Percentiles rank a stretch among this genome's conserved stretches.
These are phyloP conservation scores for Drosophila prostipennis DNA, from an alignment of 2,888 invertebrate genomes.

Conservation along the genomic window DNA sequence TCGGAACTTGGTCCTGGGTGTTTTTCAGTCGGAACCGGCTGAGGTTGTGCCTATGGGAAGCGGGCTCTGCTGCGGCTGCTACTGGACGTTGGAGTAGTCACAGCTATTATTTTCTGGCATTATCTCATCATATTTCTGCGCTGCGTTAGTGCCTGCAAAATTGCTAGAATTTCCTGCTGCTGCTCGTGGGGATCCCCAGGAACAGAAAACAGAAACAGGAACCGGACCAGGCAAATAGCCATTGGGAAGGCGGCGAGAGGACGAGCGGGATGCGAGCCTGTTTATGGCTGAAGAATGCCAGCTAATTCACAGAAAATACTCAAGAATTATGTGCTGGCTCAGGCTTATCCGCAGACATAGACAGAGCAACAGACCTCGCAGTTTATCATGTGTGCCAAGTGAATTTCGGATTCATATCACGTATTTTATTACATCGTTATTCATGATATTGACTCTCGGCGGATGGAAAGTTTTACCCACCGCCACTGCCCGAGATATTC, in stretches of 20 bases:
- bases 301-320: slow-evolving; percentile 67
- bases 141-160: slow-evolving; percentile 30
- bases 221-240: slow-evolving; percentile 56
- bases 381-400: slow-evolving; percentile 67
- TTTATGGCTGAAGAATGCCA: slow-evolving; percentile 45
- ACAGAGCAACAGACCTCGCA: slow-evolving; percentile 38
- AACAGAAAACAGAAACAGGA: slow-evolving; percentile 25
- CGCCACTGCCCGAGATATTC: slow-evolving; percentile 61
- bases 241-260: slow-evolving; percentile 5
- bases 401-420: slow-evolving; percentile 72
- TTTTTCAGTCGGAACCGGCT: slow-evolving; percentile 27
- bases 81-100: slow-evolving; percentile 36
- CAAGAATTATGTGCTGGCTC: slow-evolving; percentile 43
- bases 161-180: slow-evolving; percentile 24
- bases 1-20: slow-evolving; percentile 13
- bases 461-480: slow-evolving; percentile 47
- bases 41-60: slow-evolving; percentile 26
- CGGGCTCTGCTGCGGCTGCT: slow-evolving; percentile 22
- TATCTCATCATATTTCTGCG: slow-evolving; percentile 64
- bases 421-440: slow-evolving; percentile 80
- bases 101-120: slow-evolving; percentile 56
- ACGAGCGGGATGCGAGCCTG: too few relatives aligned
- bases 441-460: slow-evolving; percentile 64
- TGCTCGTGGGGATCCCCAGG: slow-evolving; percentile 8
- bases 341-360: slow-evolving; percentile 29